Evolutionary conservation across 1,140 invertebrate species (phyloP), one percentile per base, ranked within the genome.

Genomic region (Coptotermes formosanus): DNA sequence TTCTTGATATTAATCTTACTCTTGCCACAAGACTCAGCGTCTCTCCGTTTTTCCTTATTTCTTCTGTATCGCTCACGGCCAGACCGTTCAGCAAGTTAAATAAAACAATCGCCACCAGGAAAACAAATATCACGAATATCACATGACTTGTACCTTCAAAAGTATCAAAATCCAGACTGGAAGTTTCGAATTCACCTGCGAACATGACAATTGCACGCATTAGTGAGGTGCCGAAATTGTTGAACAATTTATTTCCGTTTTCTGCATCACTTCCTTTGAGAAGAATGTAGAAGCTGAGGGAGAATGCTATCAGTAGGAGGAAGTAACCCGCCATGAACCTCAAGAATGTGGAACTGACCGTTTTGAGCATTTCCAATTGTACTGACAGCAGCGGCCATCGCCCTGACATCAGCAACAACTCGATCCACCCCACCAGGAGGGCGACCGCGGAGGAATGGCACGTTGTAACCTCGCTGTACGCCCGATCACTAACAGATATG

Each of bases 131-230:
- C 19, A 95, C 91, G 89, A 97, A 96, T 48, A 97, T 93, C 0
- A 95, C 87, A 87, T 95, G 94, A 88, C 95, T 95, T 38, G 93
- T 93, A 12, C 94, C 88, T 11, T 94, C 94, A 89, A 93, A 92
- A 25, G 91, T 91, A 32, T 93, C 90, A 88, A 96, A 96, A 52
- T 95, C 94, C n/a, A 97, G 94, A 30, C 93, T 93, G 8, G 93
- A 91, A 0, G 95, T 95, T 88, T 97, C 95, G 88, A 96, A 95
- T 90, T 97, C 96, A 21, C 96, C 96, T 0, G 95, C 96, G 43
- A 96, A 92, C 96, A 97, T 97, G 3, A 96, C 94, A 43, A 96
- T 94, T 0, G 95, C 96, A 91, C 96, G 96, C 86, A 96, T 95
- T 9, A 96, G 88, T 0, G 95, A 94, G 38, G 92, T 90, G 12